A percentile compares a stretch with the other conserved stretches of the same genome.
These are phyloP conservation scores for Cistogaster globosa DNA, from an alignment of 2,888 invertebrate species.

Conservation along the genomic window DNA sequence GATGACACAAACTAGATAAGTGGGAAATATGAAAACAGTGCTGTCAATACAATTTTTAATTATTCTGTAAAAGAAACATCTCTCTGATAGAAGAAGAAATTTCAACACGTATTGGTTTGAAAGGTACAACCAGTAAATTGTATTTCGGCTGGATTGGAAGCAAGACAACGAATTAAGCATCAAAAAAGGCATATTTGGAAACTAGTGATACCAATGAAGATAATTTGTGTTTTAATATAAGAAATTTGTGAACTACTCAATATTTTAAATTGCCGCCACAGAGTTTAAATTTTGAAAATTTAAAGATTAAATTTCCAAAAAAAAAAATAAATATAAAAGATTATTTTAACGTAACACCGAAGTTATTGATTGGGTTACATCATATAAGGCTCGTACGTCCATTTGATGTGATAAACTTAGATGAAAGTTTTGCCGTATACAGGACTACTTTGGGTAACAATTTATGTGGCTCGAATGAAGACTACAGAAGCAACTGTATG, in stretches of 20 bases:
- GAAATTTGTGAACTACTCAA: constrained; percentile 43
- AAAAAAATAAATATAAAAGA: not conserved
- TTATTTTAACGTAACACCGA: constrained; percentile 15
- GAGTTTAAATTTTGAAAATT: constrained; percentile 19
- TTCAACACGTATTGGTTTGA: constrained; percentile 35
- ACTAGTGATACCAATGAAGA: constrained; percentile 1
- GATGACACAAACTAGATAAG: constrained; percentile 6
- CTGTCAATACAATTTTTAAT: constrained; percentile 31
- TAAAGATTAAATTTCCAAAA: constrained; percentile 32
- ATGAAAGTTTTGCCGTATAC: constrained; percentile 5
- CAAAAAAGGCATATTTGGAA: constrained; percentile 33
- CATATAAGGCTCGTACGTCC: constrained; percentile 32
- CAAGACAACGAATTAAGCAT: constrained; percentile 44
- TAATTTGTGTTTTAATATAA: constrained; percentile 28
- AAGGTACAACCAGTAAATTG: constrained; percentile 25
- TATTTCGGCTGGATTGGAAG: constrained; percentile 41
- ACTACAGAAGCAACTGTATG: constrained; percentile 3
- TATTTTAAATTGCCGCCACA: constrained; percentile 44
- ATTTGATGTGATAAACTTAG: constrained; percentile 31
- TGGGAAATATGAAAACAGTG: constrained; percentile 12
- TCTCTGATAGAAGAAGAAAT: constrained; percentile 49
- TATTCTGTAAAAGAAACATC: constrained; percentile 14
- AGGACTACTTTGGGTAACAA: no score
- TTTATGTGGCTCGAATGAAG: no score
- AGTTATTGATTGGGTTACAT: constrained; percentile 30